Evolutionary conservation across 2,888 invertebrate genomes (phyloP), one percentile per base, ranked within the genome.

Genomic region (Sarcophaga subvicina): DNA sequence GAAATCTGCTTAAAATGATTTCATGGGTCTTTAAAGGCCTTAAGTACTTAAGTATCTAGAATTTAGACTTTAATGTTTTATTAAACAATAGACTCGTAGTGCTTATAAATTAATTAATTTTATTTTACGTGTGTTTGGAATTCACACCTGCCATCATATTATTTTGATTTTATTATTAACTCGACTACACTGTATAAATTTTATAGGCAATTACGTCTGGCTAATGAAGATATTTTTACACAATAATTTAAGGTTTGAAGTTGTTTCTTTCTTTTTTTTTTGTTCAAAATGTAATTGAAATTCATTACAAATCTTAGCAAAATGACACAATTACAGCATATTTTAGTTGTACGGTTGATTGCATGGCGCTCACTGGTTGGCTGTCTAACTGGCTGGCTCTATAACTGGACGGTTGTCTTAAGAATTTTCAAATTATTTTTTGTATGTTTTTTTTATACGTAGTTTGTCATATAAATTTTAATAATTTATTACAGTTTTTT

Each of bases 321-420:
- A 87, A 87, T 76, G 81, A 72, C 79, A 87, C 84, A 87, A 87
- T 82, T 79, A 87, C 81, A 84, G 63, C 71, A 72, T 75, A 79
- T 82, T 81, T 78, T 60, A 25, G 54, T 72, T 63, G 22, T 22
- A 22, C 60, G 0, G 20, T n/a, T 60, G n/a, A 20, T 60, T 25
- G 60, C 27, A 10, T 17, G 25, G 8, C 11, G 8, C 11, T 17
- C 12, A 22, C 11, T 22, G 70, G 22, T 49, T 17, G 63, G 22
- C 22, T 1, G 22, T 6, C 49, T 62, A 0, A 20, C 54, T 62
- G 60, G 27, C 14, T 59, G 47, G 37, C 37, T 27, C 27, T 27
- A n/a, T 70, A 8, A 45, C 14, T 66, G 59, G 45, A 17, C 75
- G 76, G 47, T 80, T 54, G 70, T 66, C 76, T 71, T 64, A 76